Base-by-base conservation (phyloP, 2,113 vertebrate species). In the Neolamprologus sp. region DNA sequence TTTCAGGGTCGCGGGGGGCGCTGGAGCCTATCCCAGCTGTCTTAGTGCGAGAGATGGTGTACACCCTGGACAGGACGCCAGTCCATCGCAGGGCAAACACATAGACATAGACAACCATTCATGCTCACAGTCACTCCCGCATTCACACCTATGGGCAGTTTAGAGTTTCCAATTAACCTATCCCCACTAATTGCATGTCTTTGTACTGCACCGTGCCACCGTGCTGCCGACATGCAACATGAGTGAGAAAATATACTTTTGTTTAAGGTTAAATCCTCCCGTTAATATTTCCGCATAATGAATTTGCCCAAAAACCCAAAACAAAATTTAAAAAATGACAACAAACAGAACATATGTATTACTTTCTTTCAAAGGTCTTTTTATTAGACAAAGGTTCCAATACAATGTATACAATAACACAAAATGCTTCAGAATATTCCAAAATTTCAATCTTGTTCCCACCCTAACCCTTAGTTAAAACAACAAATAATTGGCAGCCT, bases 141-240 rank as follows among this genome's bases (percentile, higher is more conserved):
- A 63, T 63, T 33, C 58, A 63, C 58, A 63, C 2, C 58, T 60
- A 19, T 60, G 57, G 16, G 5, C 16, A 33, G 19, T 60, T 60
- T 60, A 60, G 58, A 33, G 28, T 60, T 60, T 60, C 58, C 58
- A 60, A 19, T 33, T 63, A 63, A 63, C 58, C 58, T 33, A 60
- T 60, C 28, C 28, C 9, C 58, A 33, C 58, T 19, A 60, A 60
- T 10, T 60, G 28, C 58, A 60, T 10, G 16, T 60, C 58, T 60
- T 60, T 60, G 57, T 33, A 60, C 57, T 60, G 57, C 57, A 60
- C 53, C 4, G 2, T 54, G 4, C 6, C 12, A 57, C 23, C 7
- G 1, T 57, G 23, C 55, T 19, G 16, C 16, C 2, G 2, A 68
- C 10, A 35, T 51, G 7, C 1, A 1, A 1, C 17, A 47, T 13